Evolutionary conservation across 2,888 invertebrate species (phyloP), one percentile per base, ranked within the genome.

Genomic region (Melieria omissa): DNA sequence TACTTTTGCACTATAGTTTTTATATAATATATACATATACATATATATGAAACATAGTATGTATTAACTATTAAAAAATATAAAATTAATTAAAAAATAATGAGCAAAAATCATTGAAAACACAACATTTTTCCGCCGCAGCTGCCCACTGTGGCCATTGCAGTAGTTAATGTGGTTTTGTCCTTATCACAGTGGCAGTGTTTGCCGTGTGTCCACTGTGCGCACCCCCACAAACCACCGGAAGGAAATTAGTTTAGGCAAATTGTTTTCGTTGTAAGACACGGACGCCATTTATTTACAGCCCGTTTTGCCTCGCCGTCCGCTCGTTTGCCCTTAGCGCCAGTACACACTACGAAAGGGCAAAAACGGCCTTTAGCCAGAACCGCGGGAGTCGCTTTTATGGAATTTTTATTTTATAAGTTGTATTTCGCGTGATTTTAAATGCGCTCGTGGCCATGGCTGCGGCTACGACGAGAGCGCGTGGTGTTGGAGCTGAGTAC

Each of bases 211-310:
- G 44, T 44, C 71, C 65, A 75, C 74, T 64, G 69, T 62, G 71
- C 62, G 65, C 75, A 29, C 29, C 29, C 29, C 29, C 29, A 29
- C 29, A 29, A 2, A 29, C 64, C 68, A 46, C 74, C 74, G 81
- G 76, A 80, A 81, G 84, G 83, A 84, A 84, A 84, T 83, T 84
- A 84, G 83, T 80, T 84, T 82, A 82, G 82, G 80, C 84, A 83
- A 84, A 83, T 84, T 84, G 83, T 83, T 84, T 79, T 80, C 79
- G 76, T 69, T 79, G 77, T 79, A 76, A 77, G 82, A 83, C 83
- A 82, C 79, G 81, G 76, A 78, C 76, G 76, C 42, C 60, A 47
- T 61, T 60, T 67, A 58, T 67, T 67, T 67, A 47, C 29, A 8
- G 47, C 7, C 63, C 49, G 14, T 47, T 42, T n/a, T 14, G n/a